These are phyloP conservation scores for Cactoblastis cactorum DNA, from an alignment of 2,888 invertebrate genomes.

Conservation along the genomic window DNA sequence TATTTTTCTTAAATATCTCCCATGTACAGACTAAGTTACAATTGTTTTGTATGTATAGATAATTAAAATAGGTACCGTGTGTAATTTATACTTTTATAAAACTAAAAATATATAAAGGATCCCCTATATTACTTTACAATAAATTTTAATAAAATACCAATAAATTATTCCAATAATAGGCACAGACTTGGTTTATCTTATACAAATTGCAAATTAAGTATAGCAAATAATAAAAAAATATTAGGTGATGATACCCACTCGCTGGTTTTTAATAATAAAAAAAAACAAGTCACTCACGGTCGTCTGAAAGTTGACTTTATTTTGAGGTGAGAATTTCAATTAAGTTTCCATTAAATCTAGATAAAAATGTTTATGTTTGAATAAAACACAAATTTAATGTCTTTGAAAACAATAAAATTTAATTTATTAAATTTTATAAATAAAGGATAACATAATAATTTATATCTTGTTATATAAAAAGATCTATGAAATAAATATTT, in stretches of 20 bases:
- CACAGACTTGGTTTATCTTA: constrained; percentile 7
- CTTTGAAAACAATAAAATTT: too few relatives aligned
- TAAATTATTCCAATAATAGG: constrained; percentile 6
- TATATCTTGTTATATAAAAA: too few relatives aligned
- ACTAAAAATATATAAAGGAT: not conserved
- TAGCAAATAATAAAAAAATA: constrained; percentile 8
- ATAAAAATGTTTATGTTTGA: not conserved
- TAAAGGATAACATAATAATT: too few relatives aligned
- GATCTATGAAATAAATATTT: too few relatives aligned
- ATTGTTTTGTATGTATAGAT: too few relatives aligned
- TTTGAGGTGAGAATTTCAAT: not conserved
- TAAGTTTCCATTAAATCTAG: not conserved
- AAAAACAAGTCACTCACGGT: not conserved
- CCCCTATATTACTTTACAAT: constrained; percentile 9
- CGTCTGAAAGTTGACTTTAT: not conserved
- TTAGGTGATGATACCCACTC: constrained; percentile 13
- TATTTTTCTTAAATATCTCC: too few relatives aligned
- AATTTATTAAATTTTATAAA: too few relatives aligned
- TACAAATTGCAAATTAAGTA: constrained; percentile 2
- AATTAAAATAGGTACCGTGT: too few relatives aligned
- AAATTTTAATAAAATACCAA: constrained; percentile 10
- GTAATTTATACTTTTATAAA: too few relatives aligned
- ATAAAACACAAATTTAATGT: too few relatives aligned
- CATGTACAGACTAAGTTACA: too few relatives aligned
- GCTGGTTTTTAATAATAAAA: not conserved